Base-by-base conservation (phyloP, 2,888 invertebrate genomes). In the Scaptomyza flava region DNA sequence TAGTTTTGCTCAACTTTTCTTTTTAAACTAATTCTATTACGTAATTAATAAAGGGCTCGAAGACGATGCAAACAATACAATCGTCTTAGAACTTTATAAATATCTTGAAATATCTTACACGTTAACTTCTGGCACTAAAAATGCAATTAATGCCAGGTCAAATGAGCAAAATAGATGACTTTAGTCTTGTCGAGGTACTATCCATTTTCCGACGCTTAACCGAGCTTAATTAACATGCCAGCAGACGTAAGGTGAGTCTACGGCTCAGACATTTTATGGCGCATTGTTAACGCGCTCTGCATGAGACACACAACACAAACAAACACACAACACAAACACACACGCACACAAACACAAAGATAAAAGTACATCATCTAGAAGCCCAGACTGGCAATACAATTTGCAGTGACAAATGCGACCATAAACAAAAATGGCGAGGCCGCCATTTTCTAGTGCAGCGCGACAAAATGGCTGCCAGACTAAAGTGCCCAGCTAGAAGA, bases 351-450 rank as follows among this genome's bases (percentile, higher is more conserved):
- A 12, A 46, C 27, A 41, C 38, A 38, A 7, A 27, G 14, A 47
- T 20, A 31, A 47, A 52, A 20, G 14, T 20, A 42, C 60, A 52
- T 42, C 57, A 42, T 56, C 68, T 65, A 62, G 65, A 48, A 62
- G 65, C 42, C 51, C 34, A 52, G 48, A 27, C 58, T 53, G 77
- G 79, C 79, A 84, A 74, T 81, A 80, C 79, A 80, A 80, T 80
- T 80, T 80, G 71, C 79, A 51, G 84, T 80, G 84, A 80, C 81
- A 80, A 80, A 80, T 80, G 84, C 79, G 84, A 71, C 79, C 71
- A 85, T 81, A 81, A 81, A 81, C 80, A 81, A 81, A 85, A 81
- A 85, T 82, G 83, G 86, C 80, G 76, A 69, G 67, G 66, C 48
- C 67, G 59, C 76, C 79, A 81, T 81, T 77, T 83, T 79, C 80